Evolutionary conservation across 2,113 vertebrate species (phyloP), one percentile per base, ranked within the genome.

Genomic region (Corydoras sp.): DNA sequence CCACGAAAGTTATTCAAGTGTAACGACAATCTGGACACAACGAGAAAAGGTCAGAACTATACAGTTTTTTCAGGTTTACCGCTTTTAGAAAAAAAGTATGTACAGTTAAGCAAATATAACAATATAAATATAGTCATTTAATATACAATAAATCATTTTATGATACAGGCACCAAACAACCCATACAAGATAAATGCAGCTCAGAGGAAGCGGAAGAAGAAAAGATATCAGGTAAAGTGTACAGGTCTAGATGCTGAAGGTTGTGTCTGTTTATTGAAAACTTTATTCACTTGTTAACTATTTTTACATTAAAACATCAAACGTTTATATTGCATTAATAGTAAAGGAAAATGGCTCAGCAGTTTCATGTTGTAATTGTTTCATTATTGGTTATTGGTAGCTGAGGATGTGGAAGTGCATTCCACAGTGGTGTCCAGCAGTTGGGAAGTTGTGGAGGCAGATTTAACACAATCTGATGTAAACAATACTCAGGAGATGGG

Each of bases 1-100:
- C 88, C 88, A 50, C 86, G 86, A 65, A 87, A 86, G 74, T 76
- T 90, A 53, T 89, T 91, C 56, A 84, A 84, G 31, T 74, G 86
- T 35, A 78, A 82, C 85, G 79, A 80, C 13, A 70, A 70, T n/a
- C 54, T 30, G 48, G 11, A 6, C 14, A 35, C n/a, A 60, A 63
- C 54, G 35, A 68, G 55, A 62, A 77, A 72, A 35, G 61, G 69
- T 79, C 15, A 58, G 18, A 66, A 62, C 53, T 65, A 5, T 15
- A 15, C 10, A 31, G 9, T 3, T 4, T 43, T 43, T 43, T 43
- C 7, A 5, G 35, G 35, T 43, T 43, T 4, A 43, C 35, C 35
- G 7, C 35, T 43, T 43, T 43, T 5, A 43, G 18, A 24, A 24
- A 24, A 24, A 24, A 48, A 15, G 15, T 50, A 6, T 53, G 11